A percentile compares a stretch with the other conserved stretches of the same genome.
Evolutionary conservation across 1,140 invertebrate species (phyloP).

Genomic region (Drosophila cardini): DNA sequence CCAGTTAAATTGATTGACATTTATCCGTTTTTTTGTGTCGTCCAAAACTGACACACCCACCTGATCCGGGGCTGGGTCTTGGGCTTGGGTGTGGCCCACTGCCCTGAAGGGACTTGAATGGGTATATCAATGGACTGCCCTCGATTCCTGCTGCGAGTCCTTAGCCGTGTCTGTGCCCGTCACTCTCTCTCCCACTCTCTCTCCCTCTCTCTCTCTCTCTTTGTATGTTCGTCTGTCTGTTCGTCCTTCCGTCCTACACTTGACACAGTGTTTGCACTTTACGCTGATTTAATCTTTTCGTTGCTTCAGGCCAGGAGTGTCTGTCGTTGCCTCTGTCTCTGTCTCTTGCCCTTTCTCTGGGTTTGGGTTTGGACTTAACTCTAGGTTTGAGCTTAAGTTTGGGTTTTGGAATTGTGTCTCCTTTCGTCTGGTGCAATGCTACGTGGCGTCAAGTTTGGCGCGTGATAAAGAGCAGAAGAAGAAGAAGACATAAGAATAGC

Average conservation of each 20-base stretch:
- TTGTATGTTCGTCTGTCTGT: too few species aligned
- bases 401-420: conserved; percentile 29
- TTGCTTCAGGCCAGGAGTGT: conserved; percentile 58
- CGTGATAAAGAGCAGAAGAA: conserved; percentile 69
- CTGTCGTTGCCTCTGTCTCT: conserved; percentile 28
- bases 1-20: conserved; percentile 78
- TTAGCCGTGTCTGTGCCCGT: conserved; percentile 38
- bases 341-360: not conserved
- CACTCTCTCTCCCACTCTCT: not conserved
- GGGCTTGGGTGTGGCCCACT: not conserved
- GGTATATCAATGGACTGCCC: conserved; percentile 56
- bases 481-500: conserved; percentile 32
- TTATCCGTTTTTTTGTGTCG: conserved; percentile 64
- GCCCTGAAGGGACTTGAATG: conserved; percentile 21
- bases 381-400: not conserved
- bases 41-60: conserved; percentile 33
- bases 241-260: conserved; percentile 58
- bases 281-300: conserved; percentile 76
- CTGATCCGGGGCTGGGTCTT: not conserved
- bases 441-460: conserved; percentile 60
- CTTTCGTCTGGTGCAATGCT: conserved; percentile 13
- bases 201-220: conserved; percentile 21
- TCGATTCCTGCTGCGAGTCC: conserved; percentile 35
- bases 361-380: conserved; percentile 39
- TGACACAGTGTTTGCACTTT: conserved; percentile 79